A percentile compares a stretch with the other conserved stretches of the same genome.
Evolutionary conservation across 1,140 invertebrate genomes (phyloP).

Genomic region (Spodoptera frugiperda): DNA sequence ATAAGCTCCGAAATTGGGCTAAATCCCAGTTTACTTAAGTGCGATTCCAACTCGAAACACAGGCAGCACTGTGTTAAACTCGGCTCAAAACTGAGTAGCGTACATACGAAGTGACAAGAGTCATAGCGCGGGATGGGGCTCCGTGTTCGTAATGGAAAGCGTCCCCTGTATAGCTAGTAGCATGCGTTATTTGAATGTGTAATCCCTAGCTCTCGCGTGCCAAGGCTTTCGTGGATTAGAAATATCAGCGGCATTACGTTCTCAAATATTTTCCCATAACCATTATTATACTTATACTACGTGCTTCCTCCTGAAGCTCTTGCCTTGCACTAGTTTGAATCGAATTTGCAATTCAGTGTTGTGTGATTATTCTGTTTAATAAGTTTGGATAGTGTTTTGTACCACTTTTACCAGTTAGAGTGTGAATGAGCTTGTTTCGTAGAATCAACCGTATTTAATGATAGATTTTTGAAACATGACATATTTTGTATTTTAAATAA

Average conservation of each 20-base stretch:
- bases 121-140: conserved; percentile 44
- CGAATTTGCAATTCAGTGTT: conserved; percentile 32
- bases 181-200: conserved; percentile 68
- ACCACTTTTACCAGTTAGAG: conserved; percentile 10
- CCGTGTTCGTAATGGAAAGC: conserved; percentile 54
- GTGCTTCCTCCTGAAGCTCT: conserved; percentile 43
- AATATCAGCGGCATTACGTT: conserved; percentile 59
- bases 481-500: too few species aligned
- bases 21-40: conserved; percentile 71
- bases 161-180: conserved; percentile 47
- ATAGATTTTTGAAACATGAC: too few species aligned
- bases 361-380: conserved; percentile 40
- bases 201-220: conserved; percentile 59
- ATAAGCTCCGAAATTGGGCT: conserved; percentile 71
- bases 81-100: conserved; percentile 37
- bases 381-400: conserved; percentile 21
- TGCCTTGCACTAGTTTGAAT: conserved; percentile 10
- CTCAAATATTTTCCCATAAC: conserved; percentile 54
- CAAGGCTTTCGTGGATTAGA: conserved; percentile 67
- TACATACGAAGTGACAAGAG: conserved; percentile 33
- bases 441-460: too few species aligned
- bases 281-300: conserved; percentile 43
- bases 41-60: conserved; percentile 57
- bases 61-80: conserved; percentile 51
- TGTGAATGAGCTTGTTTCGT: conserved; percentile 7